Conservation (phyloP, 2,797 vertebrate species). For the Threskiornis aethiopicus region DNA sequence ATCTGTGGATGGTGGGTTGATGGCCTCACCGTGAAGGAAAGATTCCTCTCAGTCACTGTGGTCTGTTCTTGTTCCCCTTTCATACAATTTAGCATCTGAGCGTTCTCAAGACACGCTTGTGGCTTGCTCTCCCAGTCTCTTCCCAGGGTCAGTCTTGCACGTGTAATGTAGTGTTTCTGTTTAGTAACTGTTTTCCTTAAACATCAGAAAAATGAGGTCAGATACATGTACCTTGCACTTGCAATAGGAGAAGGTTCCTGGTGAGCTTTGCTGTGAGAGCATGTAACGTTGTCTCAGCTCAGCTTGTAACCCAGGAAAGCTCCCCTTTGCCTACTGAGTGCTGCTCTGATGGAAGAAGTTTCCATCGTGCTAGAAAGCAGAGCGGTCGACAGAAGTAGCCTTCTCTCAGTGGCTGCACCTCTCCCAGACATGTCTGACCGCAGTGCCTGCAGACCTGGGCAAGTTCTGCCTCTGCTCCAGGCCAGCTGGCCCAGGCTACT, state of each 20-base stretch:
- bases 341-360: not conserved
- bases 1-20: not conserved
- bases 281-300: not conserved
- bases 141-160: not conserved
- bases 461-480: not conserved
- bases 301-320: not conserved
- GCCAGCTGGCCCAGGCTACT: not conserved
- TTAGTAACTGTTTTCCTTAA: not conserved
- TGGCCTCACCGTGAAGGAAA: not conserved
- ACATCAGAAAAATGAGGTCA: not conserved
- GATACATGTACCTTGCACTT: not conserved
- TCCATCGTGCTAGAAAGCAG: not conserved
- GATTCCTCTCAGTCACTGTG: not conserved
- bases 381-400: not conserved
- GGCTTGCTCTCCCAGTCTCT: not conserved
- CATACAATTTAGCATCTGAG: not conserved
- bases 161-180: not conserved
- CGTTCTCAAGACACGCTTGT: fast-evolving
- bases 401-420: not conserved
- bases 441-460: not conserved
- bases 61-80: not conserved
- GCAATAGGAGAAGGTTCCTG: not conserved
- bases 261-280: not conserved
- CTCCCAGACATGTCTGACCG: not conserved
- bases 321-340: not conserved